A percentile compares a stretch with the other conserved stretches of the same genome.
These are phyloP conservation scores for Volucella inflata DNA, from an alignment of 2,888 invertebrate species.

Conservation along the genomic window DNA sequence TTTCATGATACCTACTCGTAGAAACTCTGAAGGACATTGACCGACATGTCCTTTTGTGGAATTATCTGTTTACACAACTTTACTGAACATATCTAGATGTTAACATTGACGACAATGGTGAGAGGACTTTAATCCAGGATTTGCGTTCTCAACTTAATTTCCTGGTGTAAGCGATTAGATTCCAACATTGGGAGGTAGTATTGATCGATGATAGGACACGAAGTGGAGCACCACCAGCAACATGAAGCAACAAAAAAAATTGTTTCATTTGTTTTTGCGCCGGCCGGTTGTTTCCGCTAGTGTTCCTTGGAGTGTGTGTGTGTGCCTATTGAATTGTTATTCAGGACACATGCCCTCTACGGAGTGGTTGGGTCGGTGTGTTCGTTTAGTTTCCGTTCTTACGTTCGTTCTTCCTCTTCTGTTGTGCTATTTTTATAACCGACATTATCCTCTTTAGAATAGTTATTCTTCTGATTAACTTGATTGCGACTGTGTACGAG, in stretches of 20 bases:
- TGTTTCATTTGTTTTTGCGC: slow-evolving; percentile 26
- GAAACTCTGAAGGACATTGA: slow-evolving; percentile 59
- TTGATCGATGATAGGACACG: slow-evolving; percentile 70
- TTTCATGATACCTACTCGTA: slow-evolving; percentile 50
- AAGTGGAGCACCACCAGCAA: slow-evolving; percentile 1
- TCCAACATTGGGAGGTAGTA: slow-evolving; percentile 39
- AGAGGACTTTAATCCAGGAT: background rate
- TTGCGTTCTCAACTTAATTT: slow-evolving; percentile 57
- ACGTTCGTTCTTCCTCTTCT: background rate
- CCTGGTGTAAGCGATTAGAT: slow-evolving; percentile 67
- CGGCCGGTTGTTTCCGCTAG: background rate
- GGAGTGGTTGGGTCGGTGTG: background rate
- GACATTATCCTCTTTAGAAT: slow-evolving; percentile 56
- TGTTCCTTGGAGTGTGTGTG: background rate
- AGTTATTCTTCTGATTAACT: slow-evolving; percentile 61
- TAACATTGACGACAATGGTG: background rate
- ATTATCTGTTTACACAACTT: slow-evolving; percentile 5
- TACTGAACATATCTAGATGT: background rate
- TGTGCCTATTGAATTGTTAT: slow-evolving; percentile 49
- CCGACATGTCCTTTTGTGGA: slow-evolving; percentile 43
- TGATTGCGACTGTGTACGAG: slow-evolving; percentile 5
- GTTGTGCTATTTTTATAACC: slow-evolving; percentile 43
- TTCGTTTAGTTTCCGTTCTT: slow-evolving; percentile 39
- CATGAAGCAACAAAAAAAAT: background rate
- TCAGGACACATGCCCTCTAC: slow-evolving; percentile 62